Conservation (phyloP, 2,888 invertebrate species). For the Acleris literana region DNA sequence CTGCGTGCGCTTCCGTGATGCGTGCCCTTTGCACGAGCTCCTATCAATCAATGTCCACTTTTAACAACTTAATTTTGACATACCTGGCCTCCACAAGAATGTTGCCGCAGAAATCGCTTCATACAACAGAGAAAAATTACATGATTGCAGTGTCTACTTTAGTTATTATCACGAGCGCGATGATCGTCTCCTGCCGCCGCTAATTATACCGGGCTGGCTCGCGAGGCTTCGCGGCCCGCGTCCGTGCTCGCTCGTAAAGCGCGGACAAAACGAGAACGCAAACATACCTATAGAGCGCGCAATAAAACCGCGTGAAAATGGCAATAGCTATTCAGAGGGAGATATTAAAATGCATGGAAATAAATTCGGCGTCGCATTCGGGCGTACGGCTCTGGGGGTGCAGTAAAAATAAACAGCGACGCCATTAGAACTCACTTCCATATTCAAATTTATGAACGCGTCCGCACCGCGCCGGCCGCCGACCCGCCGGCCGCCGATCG, state of each 20-base stretch:
- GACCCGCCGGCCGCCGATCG: constrained; percentile 53
- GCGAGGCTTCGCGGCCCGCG: constrained; percentile 69
- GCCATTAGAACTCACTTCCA: constrained; percentile 85
- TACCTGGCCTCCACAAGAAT: constrained; percentile 49
- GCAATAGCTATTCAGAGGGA: constrained; percentile 83
- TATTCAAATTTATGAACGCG: constrained; percentile 84
- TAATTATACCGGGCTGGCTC: constrained; percentile 67
- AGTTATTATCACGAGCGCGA: constrained; percentile 60
- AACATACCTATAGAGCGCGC: constrained; percentile 65
- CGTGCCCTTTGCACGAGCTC: constrained; percentile 66
- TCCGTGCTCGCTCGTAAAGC: constrained; percentile 70
- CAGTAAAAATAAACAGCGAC: constrained; percentile 85
- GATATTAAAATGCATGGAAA: constrained; percentile 84
- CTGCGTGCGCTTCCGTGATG: constrained; percentile 72
- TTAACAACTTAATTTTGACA: constrained; percentile 80
- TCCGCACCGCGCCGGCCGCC: constrained; percentile 53
- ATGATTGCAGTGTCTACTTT: constrained; percentile 57
- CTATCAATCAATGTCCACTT: constrained; percentile 75
- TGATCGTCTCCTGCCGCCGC: constrained; percentile 53
- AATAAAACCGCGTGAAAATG: constrained; percentile 82
- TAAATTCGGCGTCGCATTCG: constrained; percentile 85
- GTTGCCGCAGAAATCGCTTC: constrained; percentile 58
- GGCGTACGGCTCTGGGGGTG: constrained; percentile 81
- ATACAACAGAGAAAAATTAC: constrained; percentile 65
- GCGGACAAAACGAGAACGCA: constrained; percentile 65